Base-by-base conservation (phyloP, 2,888 invertebrate genomes). In the Acronicta alni region DNA sequence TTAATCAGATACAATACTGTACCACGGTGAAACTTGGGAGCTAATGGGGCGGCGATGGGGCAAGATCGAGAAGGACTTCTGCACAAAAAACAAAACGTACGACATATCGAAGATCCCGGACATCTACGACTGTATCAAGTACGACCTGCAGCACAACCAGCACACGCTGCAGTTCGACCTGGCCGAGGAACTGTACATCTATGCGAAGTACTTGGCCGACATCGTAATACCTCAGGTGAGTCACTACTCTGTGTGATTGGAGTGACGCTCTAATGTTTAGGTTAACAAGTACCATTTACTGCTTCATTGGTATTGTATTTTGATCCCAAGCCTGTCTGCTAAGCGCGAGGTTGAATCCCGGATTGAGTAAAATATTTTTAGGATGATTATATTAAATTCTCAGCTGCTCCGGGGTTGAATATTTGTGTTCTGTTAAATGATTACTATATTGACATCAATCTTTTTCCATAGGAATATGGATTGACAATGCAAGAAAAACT, bases 81-180 rank as follows among this genome's bases (percentile, higher is more conserved):
- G 97, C 82, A 97, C 98, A 0, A 99, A 99, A 89, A 97, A 97
- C 80, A 97, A 97, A 77, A 96, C 96, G 38, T 99, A 97, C 89
- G 99, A 99, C 88, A 99, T 99, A 81, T 99, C 99, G 7, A 99
- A 99, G 93, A 98, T 99, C 60, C 99, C 99, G 0, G 99, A 99
- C 87, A 99, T 99, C 74, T 99, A 99, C 85, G 99, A 99, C 94
- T 99, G 99, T 87, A 99, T 99, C 80, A 99, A 99, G 87, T 99
- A 99, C 86, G 99, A 99, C 91, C 93, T 99, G 72, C 99, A 99
- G 84, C 99, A 99, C 88, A 99, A 99, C 89, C 98, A 98, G 83
- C 98, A 98, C 82, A 98, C 98, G 1, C 89, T 99, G 73, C 98
- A 99, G 89, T 99, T 98, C 82, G 98, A 98, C 81, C 96, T 97